Base-by-base conservation (phyloP, 2,888 invertebrate species). In the Mechanitis mazaeus region DNA sequence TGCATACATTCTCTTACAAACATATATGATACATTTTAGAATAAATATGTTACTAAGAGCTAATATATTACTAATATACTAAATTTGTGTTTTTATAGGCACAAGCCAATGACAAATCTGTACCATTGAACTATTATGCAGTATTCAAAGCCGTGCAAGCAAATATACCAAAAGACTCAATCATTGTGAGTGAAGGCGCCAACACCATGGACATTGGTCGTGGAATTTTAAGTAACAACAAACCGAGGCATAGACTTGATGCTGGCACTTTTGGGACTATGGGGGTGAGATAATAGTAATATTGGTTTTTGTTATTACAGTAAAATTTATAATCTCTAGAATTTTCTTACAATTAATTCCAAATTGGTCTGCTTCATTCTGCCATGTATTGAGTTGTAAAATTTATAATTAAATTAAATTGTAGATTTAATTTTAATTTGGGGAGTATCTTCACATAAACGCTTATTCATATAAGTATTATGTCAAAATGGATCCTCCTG, bases 171-270 rank as follows among this genome's bases (percentile, higher is more conserved):
- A 91, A 92, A 77, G 95, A 98, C 85, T 94, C 95, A 4, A 93
- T 98, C 20, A 96, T 99, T 64, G 96, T 98, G 38, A 98, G 97
- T 77, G 98, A 99, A 87, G 99, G 98, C 33, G 98, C 98, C 45
- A 98, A 98, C 83, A 99, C 98, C 0, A 99, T 99, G 99, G 98
- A 99, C 79, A 98, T 98, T 77, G 98, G 98, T 0, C 92, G 98
- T 55, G 94, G 97, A 0, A 93, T 98, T 85, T 85, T 98, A 46
- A 88, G 94, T n/a, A 97, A 98, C 80, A 92, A 92, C 71, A 88
- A 93, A 68, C 96, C 98, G 0, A 90, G 97, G 54, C 97, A 97
- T 77, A 92, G 98, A 64, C 91, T 98, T 3, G 98, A 98, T 83
- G 98, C 98, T 5, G 98, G 98, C 61, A 97, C 98, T 3, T 98